These are phyloP conservation scores for Ibycter americanus DNA, from an alignment of 2,797 vertebrate species.

Conservation along the genomic window DNA sequence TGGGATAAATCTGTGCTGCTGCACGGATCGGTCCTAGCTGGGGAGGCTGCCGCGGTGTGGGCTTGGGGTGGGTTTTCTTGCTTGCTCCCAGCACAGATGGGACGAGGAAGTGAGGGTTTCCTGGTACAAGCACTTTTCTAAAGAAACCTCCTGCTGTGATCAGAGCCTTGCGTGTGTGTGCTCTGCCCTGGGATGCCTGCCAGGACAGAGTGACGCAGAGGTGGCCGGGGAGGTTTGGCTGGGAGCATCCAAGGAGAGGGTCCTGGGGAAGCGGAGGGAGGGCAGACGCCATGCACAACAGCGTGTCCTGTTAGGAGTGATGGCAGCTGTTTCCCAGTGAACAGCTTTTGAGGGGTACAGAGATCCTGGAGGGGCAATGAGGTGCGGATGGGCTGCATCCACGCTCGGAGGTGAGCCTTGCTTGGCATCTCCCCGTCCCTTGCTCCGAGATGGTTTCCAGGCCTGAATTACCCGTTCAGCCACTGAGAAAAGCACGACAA, in stretches of 20 bases:
- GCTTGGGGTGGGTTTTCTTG: neutral
- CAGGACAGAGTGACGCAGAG: neutral
- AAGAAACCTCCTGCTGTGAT: neutral
- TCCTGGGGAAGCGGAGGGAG: neutral
- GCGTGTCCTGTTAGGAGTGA: neutral
- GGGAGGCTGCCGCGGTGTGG: neutral
- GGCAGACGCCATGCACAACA: neutral
- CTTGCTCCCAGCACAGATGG: slow-evolving; percentile 3
- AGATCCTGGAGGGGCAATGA: neutral
- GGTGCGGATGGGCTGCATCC: neutral
- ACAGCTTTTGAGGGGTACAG: neutral
- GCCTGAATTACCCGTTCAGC: neutral
- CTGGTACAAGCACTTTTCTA: neutral
- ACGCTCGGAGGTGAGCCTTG: fast-evolving
- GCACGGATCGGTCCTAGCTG: neutral
- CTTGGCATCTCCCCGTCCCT: neutral
- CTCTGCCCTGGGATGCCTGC: neutral
- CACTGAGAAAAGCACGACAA: neutral
- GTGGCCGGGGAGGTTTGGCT: neutral
- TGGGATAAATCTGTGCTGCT: neutral
- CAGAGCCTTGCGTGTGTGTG: neutral
- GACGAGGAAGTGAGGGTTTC: neutral
- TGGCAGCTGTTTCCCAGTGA: neutral
- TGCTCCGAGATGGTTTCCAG: neutral
- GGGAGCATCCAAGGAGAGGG: neutral